These are phyloP conservation scores for Clusia tigrina DNA, from an alignment of 2,888 invertebrate genomes.

Conservation along the genomic window DNA sequence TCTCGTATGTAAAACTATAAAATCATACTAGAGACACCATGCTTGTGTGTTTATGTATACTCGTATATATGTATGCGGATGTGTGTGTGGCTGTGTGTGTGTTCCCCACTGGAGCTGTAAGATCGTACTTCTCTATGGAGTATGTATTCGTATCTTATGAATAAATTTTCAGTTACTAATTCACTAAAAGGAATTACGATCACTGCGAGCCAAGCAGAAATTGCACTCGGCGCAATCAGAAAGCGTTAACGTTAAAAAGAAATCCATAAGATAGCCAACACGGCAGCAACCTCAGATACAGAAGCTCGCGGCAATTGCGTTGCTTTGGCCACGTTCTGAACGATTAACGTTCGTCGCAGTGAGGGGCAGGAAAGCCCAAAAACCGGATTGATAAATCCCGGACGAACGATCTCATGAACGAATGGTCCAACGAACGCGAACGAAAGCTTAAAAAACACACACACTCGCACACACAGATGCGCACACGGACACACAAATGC, in stretches of 20 bases:
- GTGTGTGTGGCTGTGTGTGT: too few relatives aligned
- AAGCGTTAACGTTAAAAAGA: constrained; percentile 14
- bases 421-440: constrained; percentile 1
- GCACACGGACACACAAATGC: background rate
- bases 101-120: too few relatives aligned
- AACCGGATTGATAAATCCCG: constrained; percentile 56
- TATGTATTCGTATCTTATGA: too few relatives aligned
- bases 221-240: background rate
- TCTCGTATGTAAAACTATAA: too few relatives aligned
- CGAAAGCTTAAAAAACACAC: constrained; percentile 14
- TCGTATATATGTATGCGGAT: too few relatives aligned
- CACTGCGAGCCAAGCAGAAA: background rate
- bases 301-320: constrained; percentile 58
- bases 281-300: constrained; percentile 46
- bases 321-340: constrained; percentile 55
- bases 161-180: background rate
- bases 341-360: constrained; percentile 46
- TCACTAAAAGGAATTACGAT: background rate
- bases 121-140: too few relatives aligned
- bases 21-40: too few relatives aligned
- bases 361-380: constrained; percentile 27
- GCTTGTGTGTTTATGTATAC: too few relatives aligned
- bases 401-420: constrained; percentile 30
- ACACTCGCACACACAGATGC: background rate
- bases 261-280: constrained; percentile 30